phyloP scores from a whole-genome alignment of 2,797 vertebrate genomes.

The Macrochelys suwanniensis region DNA sequence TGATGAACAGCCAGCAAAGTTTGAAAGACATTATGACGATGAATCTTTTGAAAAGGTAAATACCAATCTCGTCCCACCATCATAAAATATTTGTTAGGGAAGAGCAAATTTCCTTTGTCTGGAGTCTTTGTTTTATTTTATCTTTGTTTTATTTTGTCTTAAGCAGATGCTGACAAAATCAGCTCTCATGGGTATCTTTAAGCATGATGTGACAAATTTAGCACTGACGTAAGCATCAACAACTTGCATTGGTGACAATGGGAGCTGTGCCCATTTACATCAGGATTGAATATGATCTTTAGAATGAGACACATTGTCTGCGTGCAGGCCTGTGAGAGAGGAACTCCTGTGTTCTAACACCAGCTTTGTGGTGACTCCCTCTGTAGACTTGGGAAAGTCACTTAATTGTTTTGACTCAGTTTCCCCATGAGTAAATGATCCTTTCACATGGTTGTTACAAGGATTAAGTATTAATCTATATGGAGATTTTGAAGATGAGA shows the following conservation, averaged over 20 bases:
- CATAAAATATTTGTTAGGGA: background rate
- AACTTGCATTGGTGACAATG: background rate
- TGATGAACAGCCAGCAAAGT: conserved; percentile 85
- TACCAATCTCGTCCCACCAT: background rate
- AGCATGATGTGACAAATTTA: background rate
- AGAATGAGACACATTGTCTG: background rate
- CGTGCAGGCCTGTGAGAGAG: background rate
- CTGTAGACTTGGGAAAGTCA: background rate
- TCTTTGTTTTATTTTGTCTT: background rate
- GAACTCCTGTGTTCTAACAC: background rate
- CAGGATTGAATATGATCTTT: background rate
- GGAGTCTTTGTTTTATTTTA: rapidly evolving
- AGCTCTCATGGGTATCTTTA: background rate
- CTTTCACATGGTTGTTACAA: background rate
- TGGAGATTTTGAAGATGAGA: background rate
- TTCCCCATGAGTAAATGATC: background rate
- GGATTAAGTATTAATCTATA: background rate
- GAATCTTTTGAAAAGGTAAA: conserved; percentile 91
- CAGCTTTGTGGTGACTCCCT: too few relatives aligned
- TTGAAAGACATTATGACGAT: conserved; percentile 81
- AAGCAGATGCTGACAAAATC: background rate
- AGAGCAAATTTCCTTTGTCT: background rate
- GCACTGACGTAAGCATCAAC: background rate
- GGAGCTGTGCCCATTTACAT: background rate
- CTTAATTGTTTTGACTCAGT: background rate